Evolutionary conservation across 2,113 vertebrate species (phyloP).

Genomic region (Dipodomys stephensi): DNA sequence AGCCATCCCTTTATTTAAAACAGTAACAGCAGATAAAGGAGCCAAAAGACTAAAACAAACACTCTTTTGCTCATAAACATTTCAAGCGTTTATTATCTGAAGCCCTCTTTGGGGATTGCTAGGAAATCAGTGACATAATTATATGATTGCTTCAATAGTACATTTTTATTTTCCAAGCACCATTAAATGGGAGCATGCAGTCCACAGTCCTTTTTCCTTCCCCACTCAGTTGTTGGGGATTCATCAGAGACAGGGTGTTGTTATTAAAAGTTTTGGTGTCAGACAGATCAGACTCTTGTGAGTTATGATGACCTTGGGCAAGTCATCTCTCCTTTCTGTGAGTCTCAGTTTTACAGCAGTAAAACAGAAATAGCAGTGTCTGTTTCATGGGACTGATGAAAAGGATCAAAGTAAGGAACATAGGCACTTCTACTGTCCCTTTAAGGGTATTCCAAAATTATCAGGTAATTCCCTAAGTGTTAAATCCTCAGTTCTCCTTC

Average conservation of each 20-base stretch:
- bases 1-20: background rate
- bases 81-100: background rate
- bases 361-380: background rate
- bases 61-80: background rate
- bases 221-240: background rate
- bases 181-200: background rate
- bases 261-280: background rate
- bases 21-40: background rate
- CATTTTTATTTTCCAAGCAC: background rate
- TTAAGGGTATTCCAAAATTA: background rate
- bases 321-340: background rate
- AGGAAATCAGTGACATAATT: constrained; percentile 29
- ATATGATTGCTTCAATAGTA: constrained; percentile 28
- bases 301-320: background rate
- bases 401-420: background rate
- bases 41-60: background rate
- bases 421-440: background rate
- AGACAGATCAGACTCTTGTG: background rate
- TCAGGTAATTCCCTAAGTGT: background rate
- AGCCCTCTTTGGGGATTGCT: background rate
- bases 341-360: background rate
- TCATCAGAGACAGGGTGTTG: background rate
- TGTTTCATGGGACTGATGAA: background rate
- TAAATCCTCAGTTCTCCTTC: background rate
- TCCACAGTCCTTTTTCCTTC: background rate